Evolutionary conservation across 1,140 invertebrate species (phyloP).

Genomic region (Anthonomus grandis): DNA sequence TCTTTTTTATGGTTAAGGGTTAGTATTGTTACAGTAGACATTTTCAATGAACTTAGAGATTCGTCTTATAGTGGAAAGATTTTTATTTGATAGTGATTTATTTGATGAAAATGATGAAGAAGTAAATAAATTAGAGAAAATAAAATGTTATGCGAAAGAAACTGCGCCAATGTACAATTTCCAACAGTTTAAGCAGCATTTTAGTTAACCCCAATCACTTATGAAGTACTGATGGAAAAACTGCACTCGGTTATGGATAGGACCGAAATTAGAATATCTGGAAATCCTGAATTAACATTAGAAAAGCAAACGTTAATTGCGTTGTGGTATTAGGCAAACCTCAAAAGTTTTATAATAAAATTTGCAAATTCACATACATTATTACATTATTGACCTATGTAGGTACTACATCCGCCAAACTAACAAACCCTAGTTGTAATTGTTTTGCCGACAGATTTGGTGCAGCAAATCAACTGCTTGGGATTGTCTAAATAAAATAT

Average conservation of each 20-base stretch:
- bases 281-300: not conserved
- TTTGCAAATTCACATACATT: too few relatives aligned
- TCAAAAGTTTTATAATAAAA: constrained; percentile 2
- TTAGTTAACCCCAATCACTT: not conserved
- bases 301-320: not conserved
- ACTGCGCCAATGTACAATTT: not conserved
- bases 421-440: too few relatives aligned
- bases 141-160: not conserved
- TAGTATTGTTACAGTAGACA: not conserved
- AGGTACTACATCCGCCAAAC: too few relatives aligned
- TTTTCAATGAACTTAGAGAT: constrained; percentile 27
- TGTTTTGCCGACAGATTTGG: not conserved
- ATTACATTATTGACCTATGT: too few relatives aligned
- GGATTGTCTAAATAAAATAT: constrained; percentile 2
- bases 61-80: constrained; percentile 5
- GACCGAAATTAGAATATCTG: not conserved
- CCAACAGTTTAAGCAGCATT: not conserved
- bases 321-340: constrained; percentile 1
- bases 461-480: not conserved
- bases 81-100: constrained; percentile 9
- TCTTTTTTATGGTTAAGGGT: not conserved
- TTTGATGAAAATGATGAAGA: not conserved
- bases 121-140: not conserved
- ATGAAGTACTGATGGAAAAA: not conserved
- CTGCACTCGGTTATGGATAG: not conserved